Conservation (phyloP, 2,113 vertebrate genomes). For the Epinephelus fuscoguttatus region DNA sequence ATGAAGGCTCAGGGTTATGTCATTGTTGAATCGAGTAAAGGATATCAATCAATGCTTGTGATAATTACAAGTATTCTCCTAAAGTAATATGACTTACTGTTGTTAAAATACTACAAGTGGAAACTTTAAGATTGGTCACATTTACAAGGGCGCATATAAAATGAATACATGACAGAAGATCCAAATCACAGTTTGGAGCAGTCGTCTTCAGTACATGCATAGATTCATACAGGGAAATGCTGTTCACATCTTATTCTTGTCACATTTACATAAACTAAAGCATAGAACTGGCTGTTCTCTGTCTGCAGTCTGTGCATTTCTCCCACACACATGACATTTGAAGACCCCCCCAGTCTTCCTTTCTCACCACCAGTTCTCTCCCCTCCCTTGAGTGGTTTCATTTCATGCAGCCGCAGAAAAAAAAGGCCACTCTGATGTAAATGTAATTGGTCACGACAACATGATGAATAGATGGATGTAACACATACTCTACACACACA, state of each 20-base stretch:
- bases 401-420: slow-evolving; percentile 3
- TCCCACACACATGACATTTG: slow-evolving; percentile 44
- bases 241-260: neutral
- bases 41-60: too few relatives aligned
- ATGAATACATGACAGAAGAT: neutral
- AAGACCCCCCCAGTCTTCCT: slow-evolving; percentile 4
- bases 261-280: slow-evolving; percentile 26
- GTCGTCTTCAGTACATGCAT: too few relatives aligned
- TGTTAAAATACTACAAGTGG: neutral
- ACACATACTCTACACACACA: neutral
- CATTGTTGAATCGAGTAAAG: too few relatives aligned
- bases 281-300: slow-evolving; percentile 13
- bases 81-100: neutral
- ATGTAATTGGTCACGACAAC: slow-evolving; percentile 43
- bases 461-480: slow-evolving; percentile 3
- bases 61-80: too few relatives aligned
- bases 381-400: neutral
- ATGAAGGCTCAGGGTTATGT: too few relatives aligned
- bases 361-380: neutral
- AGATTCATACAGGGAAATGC: neutral
- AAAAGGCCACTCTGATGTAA: slow-evolving; percentile 7
- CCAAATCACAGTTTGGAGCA: neutral
- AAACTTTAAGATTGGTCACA: neutral
- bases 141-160: too few relatives aligned
- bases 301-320: slow-evolving; percentile 26